Conservation (phyloP, 2,113 vertebrate genomes). For the Crypturellus undulatus region DNA sequence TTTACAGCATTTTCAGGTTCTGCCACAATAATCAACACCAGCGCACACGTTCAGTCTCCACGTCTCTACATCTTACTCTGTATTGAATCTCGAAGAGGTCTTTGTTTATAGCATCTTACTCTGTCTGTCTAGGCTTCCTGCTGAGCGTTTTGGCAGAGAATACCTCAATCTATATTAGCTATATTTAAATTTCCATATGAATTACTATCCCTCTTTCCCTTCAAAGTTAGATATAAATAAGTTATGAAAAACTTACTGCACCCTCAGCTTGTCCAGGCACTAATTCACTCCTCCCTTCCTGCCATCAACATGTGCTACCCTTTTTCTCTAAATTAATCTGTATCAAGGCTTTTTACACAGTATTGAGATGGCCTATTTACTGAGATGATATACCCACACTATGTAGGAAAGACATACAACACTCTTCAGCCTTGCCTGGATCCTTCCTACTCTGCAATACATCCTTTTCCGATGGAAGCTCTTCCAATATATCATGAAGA, state of each 20-base stretch:
- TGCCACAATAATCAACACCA: background rate
- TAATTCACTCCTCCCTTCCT: background rate
- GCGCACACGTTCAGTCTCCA: background rate
- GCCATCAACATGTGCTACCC: background rate
- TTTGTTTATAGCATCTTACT: background rate
- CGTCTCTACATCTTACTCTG: background rate
- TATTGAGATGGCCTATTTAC: background rate
- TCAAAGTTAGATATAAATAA: background rate
- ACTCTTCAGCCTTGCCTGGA: background rate
- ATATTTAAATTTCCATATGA: background rate
- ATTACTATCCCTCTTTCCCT: background rate
- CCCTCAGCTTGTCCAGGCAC: background rate
- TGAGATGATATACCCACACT: background rate
- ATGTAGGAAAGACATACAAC: background rate
- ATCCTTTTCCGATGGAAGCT: background rate
- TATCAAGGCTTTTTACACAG: background rate
- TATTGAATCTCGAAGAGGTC: background rate
- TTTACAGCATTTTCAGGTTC: background rate
- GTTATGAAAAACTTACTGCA: background rate
- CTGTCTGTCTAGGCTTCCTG: background rate
- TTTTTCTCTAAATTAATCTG: background rate
- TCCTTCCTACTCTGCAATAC: background rate
- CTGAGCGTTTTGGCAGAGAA: background rate
- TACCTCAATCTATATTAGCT: background rate
- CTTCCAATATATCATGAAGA: conserved; percentile 28